Base-by-base conservation (phyloP, 2,797 vertebrate genomes). In the Orestias chungarensis region DNA sequence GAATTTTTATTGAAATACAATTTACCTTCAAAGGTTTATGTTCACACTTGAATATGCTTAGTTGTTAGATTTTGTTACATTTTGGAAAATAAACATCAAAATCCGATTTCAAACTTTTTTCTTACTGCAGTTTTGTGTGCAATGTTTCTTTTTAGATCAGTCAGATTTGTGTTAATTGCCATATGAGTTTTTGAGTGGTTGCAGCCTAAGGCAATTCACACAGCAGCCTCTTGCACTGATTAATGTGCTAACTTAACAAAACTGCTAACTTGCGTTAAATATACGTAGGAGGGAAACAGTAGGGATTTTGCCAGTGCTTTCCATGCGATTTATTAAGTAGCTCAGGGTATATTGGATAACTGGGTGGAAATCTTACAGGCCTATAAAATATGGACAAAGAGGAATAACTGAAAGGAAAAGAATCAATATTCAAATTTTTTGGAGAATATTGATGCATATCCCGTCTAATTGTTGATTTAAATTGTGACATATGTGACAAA, bases 131-230 rank as follows among this genome's bases (percentile, higher is more conserved):
- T 59, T 59, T 35, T 59, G 55, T 1, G 15, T 23, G 3, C 2
- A 59, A 35, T 9, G 17, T 31, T 55, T 55, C 27, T 29, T 31
- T 55, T 35, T 31, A 59, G 18, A 23, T 59, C 18, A 59, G 55
- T 59, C 55, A 59, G 55, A 35, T 35, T 59, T 20, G 31, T 35
- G 31, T 59, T 59, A 59, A 59, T 29, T 59, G 31, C 15, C 31
- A 59, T 76, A 79, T 82, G 61, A 81, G 76, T 88, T 84, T 61
- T 66, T 70, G 73, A 68, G 69, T 76, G 20, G 55, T 35, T 35
- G 31, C 9, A 35, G 31, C 55, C 55, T 35, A 38, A 23, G 55
- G 55, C 55, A 7, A 35, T 59, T 59, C 55, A 35, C 3, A 18
- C 55, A 35, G 31, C 31, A 35, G 18, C 31, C 31, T 59, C 23